phyloP scores from a whole-genome alignment of 2,888 invertebrate species.

The Andrena bucephala region DNA sequence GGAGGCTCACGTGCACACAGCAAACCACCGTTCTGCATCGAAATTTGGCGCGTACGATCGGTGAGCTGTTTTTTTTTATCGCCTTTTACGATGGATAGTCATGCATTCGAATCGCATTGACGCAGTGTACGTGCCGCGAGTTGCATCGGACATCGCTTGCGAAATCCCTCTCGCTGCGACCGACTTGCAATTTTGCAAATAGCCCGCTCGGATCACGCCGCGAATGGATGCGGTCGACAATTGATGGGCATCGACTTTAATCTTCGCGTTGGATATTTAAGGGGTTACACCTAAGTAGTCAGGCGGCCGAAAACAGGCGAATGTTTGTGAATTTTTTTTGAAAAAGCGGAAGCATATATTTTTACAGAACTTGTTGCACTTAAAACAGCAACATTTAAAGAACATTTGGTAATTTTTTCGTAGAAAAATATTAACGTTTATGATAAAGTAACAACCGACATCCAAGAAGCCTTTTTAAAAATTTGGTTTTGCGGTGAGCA shows the following conservation, averaged over 20 bases:
- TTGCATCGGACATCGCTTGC: slow-evolving; percentile 23
- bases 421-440: no score
- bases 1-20: slow-evolving; percentile 10
- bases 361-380: no score
- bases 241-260: slow-evolving; percentile 10
- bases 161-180: slow-evolving; percentile 38
- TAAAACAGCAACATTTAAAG: no score
- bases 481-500: no score
- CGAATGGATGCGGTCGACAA: background rate
- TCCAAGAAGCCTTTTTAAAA: no score
- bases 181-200: slow-evolving; percentile 42
- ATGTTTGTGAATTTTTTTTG: no score
- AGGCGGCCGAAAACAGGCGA: no score
- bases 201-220: background rate
- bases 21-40: slow-evolving; percentile 65
- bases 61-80: slow-evolving; percentile 23
- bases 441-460: no score
- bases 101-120: slow-evolving; percentile 9
- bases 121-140: background rate
- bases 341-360: no score
- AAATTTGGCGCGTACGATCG: slow-evolving; percentile 66
- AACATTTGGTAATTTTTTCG: no score
- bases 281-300: no score
- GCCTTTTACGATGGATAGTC: slow-evolving; percentile 17
- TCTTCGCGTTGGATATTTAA: background rate